Evolutionary conservation across 2,797 vertebrate genomes (phyloP).

Genomic region (Chiloscyllium punctatum): DNA sequence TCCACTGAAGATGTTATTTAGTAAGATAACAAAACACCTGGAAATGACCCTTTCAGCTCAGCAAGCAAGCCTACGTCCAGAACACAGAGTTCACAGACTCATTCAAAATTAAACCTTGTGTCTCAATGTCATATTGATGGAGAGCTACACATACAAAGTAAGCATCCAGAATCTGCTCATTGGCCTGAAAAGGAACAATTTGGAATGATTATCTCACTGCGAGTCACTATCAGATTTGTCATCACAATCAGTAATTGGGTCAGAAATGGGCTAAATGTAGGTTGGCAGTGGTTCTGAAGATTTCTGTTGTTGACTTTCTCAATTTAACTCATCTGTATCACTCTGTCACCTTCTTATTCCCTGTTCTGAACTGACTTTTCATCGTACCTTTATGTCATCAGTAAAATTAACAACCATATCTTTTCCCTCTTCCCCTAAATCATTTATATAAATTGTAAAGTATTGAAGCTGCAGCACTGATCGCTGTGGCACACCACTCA

Average conservation of each 20-base stretch:
- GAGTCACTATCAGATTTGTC: not conserved
- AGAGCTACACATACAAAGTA: not conserved
- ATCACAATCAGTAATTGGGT: not conserved
- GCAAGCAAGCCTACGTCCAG: not conserved
- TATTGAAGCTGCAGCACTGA: too few species aligned
- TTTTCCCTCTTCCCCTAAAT: too few species aligned
- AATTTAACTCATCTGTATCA: too few species aligned
- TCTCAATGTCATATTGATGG: not conserved
- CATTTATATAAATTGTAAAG: too few species aligned
- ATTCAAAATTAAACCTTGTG: not conserved
- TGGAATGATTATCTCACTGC: not conserved
- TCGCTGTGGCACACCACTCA: too few species aligned
- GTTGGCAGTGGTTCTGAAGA: not conserved
- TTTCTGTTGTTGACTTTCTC: not conserved
- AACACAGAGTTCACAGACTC: not conserved
- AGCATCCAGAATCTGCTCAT: not conserved
- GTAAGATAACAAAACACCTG: too few species aligned
- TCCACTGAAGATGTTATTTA: too few species aligned
- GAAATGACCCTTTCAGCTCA: too few species aligned
- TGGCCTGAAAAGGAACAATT: not conserved
- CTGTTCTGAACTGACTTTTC: too few species aligned
- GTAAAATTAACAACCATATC: too few species aligned
- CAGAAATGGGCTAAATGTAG: not conserved
- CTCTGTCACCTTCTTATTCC: too few species aligned
- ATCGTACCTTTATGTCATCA: too few species aligned